Conservation (phyloP, 2,113 vertebrate species). For the Strigops habroptila region DNA sequence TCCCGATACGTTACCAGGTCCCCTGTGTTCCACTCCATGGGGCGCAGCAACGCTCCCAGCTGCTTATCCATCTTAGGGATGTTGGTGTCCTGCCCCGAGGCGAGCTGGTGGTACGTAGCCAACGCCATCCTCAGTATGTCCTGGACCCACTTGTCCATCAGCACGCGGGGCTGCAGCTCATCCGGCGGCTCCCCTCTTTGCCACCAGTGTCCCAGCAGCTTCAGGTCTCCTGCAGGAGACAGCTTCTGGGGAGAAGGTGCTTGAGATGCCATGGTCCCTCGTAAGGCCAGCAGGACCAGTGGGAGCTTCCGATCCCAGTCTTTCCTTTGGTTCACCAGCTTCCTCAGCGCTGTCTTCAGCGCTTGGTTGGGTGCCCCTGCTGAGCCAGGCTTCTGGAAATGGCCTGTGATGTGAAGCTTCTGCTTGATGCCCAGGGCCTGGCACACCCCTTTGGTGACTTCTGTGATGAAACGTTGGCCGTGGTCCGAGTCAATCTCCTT, state of each 20-base stretch:
- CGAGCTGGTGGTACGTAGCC: background rate
- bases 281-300: slow-evolving; percentile 17
- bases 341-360: background rate
- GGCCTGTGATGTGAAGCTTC: slow-evolving; percentile 34
- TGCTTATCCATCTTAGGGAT: slow-evolving; percentile 55
- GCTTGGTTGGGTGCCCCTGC: background rate
- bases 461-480: background rate
- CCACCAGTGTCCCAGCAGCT: slow-evolving; percentile 23
- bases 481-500: slow-evolving; percentile 35
- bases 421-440: slow-evolving; percentile 53
- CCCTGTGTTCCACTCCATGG: slow-evolving; percentile 23
- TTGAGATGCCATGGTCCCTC: background rate
- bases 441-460: slow-evolving; percentile 26
- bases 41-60: slow-evolving; percentile 8
- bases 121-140: background rate
- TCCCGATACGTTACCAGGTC: slow-evolving; percentile 35
- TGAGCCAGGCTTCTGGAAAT: background rate
- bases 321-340: slow-evolving; percentile 29
- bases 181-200: slow-evolving; percentile 29
- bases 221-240: background rate
- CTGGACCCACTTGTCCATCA: slow-evolving; percentile 57
- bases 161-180: slow-evolving; percentile 23
- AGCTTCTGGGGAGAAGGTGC: background rate
- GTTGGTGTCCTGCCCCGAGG: background rate
- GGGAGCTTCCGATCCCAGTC: slow-evolving; percentile 52